Percentiles rank a stretch among this genome's conserved stretches.
Conservation (phyloP, 92 coral and sea anemone species). For the Micromussa lordhowensis region DNA sequence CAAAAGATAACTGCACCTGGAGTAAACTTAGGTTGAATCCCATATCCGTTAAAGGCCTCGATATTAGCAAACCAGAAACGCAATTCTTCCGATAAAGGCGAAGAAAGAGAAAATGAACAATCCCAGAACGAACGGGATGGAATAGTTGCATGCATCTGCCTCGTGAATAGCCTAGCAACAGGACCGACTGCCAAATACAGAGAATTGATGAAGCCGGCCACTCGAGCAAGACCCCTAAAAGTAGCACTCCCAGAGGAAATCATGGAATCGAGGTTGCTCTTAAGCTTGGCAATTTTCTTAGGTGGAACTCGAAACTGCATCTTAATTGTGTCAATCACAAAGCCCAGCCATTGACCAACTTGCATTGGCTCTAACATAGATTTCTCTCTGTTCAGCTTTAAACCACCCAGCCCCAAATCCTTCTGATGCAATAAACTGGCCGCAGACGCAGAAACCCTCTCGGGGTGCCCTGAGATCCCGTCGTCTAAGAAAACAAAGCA, state of each 20-base stretch:
- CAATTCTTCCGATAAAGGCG: slow-evolving; percentile 31
- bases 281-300: slow-evolving; percentile 7
- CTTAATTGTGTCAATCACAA: slow-evolving; percentile 46
- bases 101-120: not conserved
- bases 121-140: not conserved
- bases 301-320: slow-evolving; percentile 33
- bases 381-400: slow-evolving; percentile 34
- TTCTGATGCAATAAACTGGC: slow-evolving; percentile 15
- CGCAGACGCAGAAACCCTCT: not conserved
- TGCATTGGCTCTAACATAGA: slow-evolving; percentile 52
- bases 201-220: slow-evolving; percentile 46
- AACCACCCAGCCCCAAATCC: slow-evolving; percentile 9
- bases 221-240: slow-evolving; percentile 16
- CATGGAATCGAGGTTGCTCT: slow-evolving; percentile 5
- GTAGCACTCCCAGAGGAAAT: slow-evolving; percentile 17
- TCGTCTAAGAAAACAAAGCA: slow-evolving; percentile 51
- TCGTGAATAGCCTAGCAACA: slow-evolving; percentile 22
- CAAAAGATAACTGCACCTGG: slow-evolving; percentile 14
- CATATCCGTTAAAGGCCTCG: slow-evolving; percentile 21
- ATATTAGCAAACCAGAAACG: slow-evolving; percentile 33
- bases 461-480: slow-evolving; percentile 35
- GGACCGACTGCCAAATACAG: slow-evolving; percentile 43
- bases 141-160: slow-evolving; percentile 27
- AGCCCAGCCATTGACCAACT: slow-evolving; percentile 62
- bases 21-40: not conserved